Evolutionary conservation across 2,888 invertebrate species (phyloP).

Genomic region (Pediacus dermestoides): DNA sequence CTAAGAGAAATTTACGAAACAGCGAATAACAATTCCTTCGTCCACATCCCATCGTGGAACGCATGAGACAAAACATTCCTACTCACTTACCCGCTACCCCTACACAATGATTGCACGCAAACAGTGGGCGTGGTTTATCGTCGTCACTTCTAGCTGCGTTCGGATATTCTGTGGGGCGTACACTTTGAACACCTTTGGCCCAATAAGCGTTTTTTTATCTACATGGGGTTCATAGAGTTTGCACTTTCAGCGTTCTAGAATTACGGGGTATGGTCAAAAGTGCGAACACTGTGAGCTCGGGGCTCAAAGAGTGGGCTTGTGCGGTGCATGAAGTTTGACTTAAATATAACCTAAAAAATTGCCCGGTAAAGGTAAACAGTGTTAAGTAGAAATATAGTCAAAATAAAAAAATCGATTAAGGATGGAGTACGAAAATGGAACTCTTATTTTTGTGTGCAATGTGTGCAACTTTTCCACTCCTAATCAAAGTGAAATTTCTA

Average conservation of each 20-base stretch:
- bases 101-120: too few relatives aligned
- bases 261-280: slow-evolving; percentile 1
- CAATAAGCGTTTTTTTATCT: not conserved
- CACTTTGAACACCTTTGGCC: slow-evolving; percentile 2
- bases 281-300: not conserved
- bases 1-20: too few relatives aligned
- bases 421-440: not conserved
- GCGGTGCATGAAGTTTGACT: too few relatives aligned
- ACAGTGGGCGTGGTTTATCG: too few relatives aligned
- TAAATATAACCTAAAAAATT: too few relatives aligned
- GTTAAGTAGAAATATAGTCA: too few relatives aligned
- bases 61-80: too few relatives aligned
- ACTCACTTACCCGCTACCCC: too few relatives aligned
- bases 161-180: not conserved
- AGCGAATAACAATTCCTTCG: too few relatives aligned
- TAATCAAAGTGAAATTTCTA: not conserved
- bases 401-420: not conserved
- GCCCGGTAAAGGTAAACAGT: too few relatives aligned
- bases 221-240: not conserved
- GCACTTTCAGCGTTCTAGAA: not conserved
- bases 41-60: too few relatives aligned
- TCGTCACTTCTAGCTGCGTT: too few relatives aligned
- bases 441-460: not conserved
- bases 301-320: not conserved
- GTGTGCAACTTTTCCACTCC: not conserved